Conservation (phyloP, 1,140 invertebrate species). For the Euschistus heros region DNA sequence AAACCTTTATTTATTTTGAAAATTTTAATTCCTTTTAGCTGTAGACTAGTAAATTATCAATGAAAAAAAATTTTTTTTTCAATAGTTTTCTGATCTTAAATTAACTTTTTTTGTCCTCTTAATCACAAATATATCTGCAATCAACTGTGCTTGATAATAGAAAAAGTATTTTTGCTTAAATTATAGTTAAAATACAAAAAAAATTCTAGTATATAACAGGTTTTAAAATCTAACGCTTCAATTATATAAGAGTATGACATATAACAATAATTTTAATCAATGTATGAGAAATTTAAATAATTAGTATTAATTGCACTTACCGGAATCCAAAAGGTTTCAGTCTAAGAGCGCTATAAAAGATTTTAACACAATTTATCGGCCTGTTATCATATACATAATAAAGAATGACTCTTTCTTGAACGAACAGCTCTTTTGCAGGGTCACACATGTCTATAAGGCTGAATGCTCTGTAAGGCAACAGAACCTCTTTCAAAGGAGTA, state of each 20-base stretch:
- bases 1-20: too few species aligned
- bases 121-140: too few species aligned
- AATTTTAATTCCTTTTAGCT: too few species aligned
- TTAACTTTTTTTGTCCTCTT: too few species aligned
- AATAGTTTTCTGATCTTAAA: too few species aligned
- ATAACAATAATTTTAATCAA: not conserved
- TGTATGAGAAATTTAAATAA: not conserved
- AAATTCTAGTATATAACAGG: not conserved
- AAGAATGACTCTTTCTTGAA: slow-evolving; percentile 82
- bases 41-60: too few species aligned
- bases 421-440: slow-evolving; percentile 76
- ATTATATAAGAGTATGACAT: not conserved
- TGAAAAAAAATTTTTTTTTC: too few species aligned
- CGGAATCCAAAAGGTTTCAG: slow-evolving; percentile 80
- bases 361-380: slow-evolving; percentile 95
- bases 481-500: slow-evolving; percentile 66
- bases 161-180: too few species aligned
- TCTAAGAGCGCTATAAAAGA: slow-evolving; percentile 74
- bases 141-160: too few species aligned
- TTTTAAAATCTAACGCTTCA: not conserved
- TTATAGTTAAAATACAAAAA: too few species aligned
- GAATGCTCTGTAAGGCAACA: slow-evolving; percentile 88
- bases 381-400: slow-evolving; percentile 97
- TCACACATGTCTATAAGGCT: slow-evolving; percentile 94
- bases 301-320: slow-evolving; percentile 31